Conservation (phyloP, 2,797 vertebrate species). For the Lerista edwardsae region DNA sequence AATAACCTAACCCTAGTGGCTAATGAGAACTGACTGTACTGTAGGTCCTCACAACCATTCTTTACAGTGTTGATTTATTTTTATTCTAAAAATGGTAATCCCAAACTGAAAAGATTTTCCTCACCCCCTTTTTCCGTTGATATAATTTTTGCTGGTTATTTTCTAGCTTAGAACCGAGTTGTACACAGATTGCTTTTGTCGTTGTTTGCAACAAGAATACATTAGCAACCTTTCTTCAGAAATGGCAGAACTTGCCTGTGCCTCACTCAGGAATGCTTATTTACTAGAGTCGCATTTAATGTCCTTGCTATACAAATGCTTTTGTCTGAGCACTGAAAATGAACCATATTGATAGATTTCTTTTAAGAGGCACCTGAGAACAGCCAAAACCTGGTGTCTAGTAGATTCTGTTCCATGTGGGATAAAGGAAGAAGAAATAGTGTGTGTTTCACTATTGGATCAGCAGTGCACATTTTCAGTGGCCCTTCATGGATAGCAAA, state of each 20-base stretch:
- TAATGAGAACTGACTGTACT: no score
- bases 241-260: neutral
- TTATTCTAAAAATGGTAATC: neutral
- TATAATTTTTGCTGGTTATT: neutral
- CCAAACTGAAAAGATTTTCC: neutral
- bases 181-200: neutral
- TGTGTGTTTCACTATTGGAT: neutral
- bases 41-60: neutral
- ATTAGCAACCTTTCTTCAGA: neutral
- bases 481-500: no score
- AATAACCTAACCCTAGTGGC: no score
- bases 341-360: neutral
- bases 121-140: neutral
- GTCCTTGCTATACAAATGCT: neutral
- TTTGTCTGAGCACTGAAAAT: neutral
- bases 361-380: neutral
- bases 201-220: neutral
- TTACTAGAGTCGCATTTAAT: neutral
- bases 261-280: neutral
- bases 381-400: neutral
- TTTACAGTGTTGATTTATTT: slow-evolving; percentile 20
- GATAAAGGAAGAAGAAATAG: neutral
- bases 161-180: neutral
- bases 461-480: no score
- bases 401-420: neutral